These are phyloP conservation scores for Pluvianellus socialis DNA, from an alignment of 2,113 vertebrate species.

Conservation along the genomic window DNA sequence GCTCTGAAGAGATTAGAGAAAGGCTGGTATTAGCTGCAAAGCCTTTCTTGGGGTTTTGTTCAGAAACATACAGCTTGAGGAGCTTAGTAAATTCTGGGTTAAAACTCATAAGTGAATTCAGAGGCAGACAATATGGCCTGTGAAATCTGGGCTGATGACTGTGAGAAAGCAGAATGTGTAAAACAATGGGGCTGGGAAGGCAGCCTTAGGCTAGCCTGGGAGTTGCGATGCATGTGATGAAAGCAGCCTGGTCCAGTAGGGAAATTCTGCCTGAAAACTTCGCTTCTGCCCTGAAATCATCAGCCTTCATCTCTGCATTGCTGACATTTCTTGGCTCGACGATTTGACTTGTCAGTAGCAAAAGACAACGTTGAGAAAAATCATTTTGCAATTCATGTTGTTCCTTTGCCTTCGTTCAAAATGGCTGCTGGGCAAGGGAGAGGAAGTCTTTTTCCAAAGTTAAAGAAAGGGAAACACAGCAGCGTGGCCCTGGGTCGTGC, in stretches of 20 bases:
- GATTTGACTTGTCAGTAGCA: constrained; percentile 27
- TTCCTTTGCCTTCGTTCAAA: constrained; percentile 11
- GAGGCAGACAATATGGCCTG: constrained; percentile 25
- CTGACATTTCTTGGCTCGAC: constrained; percentile 27
- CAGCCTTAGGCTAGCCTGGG: constrained; percentile 11
- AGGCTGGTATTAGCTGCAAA: neutral
- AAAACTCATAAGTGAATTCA: constrained; percentile 31
- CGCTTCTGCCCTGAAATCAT: neutral
- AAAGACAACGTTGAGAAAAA: constrained; percentile 41
- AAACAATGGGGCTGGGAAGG: neutral
- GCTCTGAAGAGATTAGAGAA: neutral
- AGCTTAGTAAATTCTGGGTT: constrained; percentile 19
- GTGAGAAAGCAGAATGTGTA: neutral
- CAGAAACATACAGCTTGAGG: neutral
- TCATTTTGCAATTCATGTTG: constrained; percentile 38
- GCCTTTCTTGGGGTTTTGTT: neutral
- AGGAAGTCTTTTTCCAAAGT: neutral
- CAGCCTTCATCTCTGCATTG: neutral
- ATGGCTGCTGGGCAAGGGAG: constrained; percentile 10
- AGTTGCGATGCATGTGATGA: neutral
- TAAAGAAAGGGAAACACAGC: neutral
- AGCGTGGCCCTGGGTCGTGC: neutral
- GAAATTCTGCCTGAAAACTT: constrained; percentile 13
- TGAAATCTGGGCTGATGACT: constrained; percentile 24
- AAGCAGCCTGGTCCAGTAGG: constrained; percentile 7